Evolutionary conservation across 1,140 invertebrate species (phyloP).

Genomic region (Polypedilum vanderplanki): DNA sequence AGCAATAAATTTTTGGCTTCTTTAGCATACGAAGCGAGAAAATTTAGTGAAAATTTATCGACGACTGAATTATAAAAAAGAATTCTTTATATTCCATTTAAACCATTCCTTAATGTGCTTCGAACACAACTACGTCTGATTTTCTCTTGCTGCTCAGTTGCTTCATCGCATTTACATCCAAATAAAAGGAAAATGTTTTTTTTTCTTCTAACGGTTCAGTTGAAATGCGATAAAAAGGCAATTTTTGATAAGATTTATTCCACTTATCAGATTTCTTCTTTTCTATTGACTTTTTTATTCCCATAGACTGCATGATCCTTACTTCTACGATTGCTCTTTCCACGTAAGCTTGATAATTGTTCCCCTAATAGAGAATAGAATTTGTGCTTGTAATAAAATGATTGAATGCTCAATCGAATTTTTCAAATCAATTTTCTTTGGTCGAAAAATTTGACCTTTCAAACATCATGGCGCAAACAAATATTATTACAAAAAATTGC

Average conservation of each 20-base stretch:
- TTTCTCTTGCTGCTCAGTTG: background rate
- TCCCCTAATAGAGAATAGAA: background rate
- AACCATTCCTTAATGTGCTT: slow-evolving; percentile 12
- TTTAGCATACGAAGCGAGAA: slow-evolving; percentile 17
- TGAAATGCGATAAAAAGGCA: slow-evolving; percentile 17
- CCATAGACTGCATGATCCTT: background rate
- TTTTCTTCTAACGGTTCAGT: background rate
- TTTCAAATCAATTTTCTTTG: background rate
- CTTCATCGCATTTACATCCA: background rate
- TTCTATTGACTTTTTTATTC: background rate
- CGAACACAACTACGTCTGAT: slow-evolving; percentile 8
- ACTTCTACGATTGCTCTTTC: background rate
- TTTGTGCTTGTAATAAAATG: background rate
- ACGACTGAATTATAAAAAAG: slow-evolving; percentile 14
- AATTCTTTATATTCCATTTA: slow-evolving; percentile 6
- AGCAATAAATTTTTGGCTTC: slow-evolving; percentile 13
- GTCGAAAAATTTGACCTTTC: background rate
- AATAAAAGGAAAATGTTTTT: background rate
- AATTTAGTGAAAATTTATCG: slow-evolving; percentile 19
- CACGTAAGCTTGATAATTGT: background rate
- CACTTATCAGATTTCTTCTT: slow-evolving; percentile 15
- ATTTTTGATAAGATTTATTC: slow-evolving; percentile 20
- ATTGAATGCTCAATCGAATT: background rate
- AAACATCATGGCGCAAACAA: background rate
- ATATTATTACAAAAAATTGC: background rate